Evolutionary conservation across 1,140 invertebrate species (phyloP), one percentile per base, ranked within the genome.

Genomic region (Cotesia chilonis): DNA sequence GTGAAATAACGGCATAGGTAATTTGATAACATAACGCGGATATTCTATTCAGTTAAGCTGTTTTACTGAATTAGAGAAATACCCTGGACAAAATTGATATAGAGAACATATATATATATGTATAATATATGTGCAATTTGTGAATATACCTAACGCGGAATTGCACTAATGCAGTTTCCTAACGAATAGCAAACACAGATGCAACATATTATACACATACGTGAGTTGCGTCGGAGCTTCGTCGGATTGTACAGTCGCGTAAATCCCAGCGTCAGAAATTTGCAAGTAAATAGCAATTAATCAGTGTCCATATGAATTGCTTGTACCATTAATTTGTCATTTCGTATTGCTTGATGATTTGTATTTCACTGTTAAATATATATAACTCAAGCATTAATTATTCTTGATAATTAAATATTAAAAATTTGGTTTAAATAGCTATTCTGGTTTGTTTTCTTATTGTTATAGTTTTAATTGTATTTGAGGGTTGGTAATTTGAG

Each of bases 281-380:
- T 85, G 81, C 83, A 85, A 84, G 83, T 85, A 84, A 85, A 85
- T 83, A 82, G 83, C 82, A 84, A 85, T 84, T 84, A 83, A 85
- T 84, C 82, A 84, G 76, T 80, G 83, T 82, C 79, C 77, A 74
- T 83, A 83, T 84, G 79, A 83, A 85, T 81, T 79, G 79, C 70
- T 72, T 66, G 71, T 68, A 36, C 67, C 60, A 67, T 75, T 75
- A 75, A 75, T 75, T 75, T 72, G 71, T 75, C 70, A 75, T 75
- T 75, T 75, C 61, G 68, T 75, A 61, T 52, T 38, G 35, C 71
- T 35, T 17, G 54, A 68, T 59, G 47, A 72, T 75, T 75, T 75
- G 71, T 67, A 75, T 70, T 10, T 60, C 9, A 36, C 52, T 37
- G 38, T 64, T 61, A 37, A 57, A 14, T 65, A 55, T 55, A 66